Conservation (phyloP, 2,797 vertebrate species). For the Darevskia mixta region DNA sequence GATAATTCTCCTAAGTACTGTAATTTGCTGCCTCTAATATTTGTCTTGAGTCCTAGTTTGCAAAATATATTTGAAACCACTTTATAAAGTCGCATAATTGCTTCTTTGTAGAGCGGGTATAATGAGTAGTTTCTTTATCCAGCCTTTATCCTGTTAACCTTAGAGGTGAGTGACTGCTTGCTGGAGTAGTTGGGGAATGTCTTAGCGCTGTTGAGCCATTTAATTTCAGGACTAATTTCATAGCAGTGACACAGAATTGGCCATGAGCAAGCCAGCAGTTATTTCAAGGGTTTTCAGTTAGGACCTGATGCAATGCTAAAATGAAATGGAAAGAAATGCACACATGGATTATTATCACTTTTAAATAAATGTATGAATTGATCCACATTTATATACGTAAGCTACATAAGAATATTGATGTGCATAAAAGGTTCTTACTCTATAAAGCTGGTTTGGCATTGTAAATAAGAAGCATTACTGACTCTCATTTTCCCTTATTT, state of each 20-base stretch:
- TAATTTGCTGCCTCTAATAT: constrained; percentile 89
- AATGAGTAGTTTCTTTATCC: constrained; percentile 84
- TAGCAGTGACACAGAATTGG: constrained; percentile 66
- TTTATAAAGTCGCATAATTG: constrained; percentile 86
- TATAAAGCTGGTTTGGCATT: constrained; percentile 51
- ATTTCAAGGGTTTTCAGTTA: constrained; percentile 71
- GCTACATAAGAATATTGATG: constrained; percentile 66
- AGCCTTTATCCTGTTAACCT: constrained; percentile 87
- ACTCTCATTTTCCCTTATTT: neutral
- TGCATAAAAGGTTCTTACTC: constrained; percentile 60
- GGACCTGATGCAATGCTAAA: constrained; percentile 71
- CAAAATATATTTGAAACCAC: constrained; percentile 86
- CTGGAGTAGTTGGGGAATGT: constrained; percentile 73
- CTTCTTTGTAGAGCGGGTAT: constrained; percentile 82
- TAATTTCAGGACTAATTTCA: constrained; percentile 76
- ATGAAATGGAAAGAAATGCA: constrained; percentile 74
- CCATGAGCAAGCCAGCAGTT: constrained; percentile 65
- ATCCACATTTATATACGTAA: constrained; percentile 67
- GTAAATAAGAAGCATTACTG: constrained; percentile 29
- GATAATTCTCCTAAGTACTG: constrained; percentile 89
- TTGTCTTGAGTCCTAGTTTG: constrained; percentile 86
- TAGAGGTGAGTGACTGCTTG: constrained; percentile 77
- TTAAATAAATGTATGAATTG: constrained; percentile 66
- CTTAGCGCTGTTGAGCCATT: constrained; percentile 71
- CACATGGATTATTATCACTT: constrained; percentile 63